phyloP scores from a whole-genome alignment of 2,797 vertebrate species.

The Enteromius argenteus region DNA sequence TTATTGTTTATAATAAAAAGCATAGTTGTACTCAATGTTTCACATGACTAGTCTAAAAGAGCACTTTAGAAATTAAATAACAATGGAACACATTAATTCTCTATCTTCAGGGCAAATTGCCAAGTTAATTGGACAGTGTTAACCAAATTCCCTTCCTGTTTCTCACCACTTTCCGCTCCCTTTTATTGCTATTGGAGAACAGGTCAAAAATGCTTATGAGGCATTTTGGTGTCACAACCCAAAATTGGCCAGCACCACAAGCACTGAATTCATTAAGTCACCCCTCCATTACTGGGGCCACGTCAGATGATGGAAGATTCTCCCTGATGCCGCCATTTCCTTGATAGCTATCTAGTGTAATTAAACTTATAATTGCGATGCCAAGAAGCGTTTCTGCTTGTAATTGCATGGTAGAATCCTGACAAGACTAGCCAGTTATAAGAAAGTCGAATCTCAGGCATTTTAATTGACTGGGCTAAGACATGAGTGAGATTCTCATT shows the following conservation, averaged over 20 bases:
- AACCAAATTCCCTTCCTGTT: constrained; percentile 42
- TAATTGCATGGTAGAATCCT: constrained; percentile 64
- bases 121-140: constrained; percentile 48
- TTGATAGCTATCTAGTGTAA: constrained; percentile 74
- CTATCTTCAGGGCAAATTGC: constrained; percentile 28
- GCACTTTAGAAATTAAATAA: constrained; percentile 48
- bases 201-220: constrained; percentile 68
- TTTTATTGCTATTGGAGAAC: constrained; percentile 57
- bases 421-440: constrained; percentile 54
- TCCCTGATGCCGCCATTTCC: constrained; percentile 66
- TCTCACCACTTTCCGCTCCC: constrained; percentile 29
- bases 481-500: constrained; percentile 19
- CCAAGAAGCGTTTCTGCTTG: constrained; percentile 62
- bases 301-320: constrained; percentile 66
- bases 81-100: constrained; percentile 16
- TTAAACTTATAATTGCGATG: constrained; percentile 75
- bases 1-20: constrained; percentile 30
- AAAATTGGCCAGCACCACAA: constrained; percentile 68
- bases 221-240: constrained; percentile 63
- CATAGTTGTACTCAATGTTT: constrained; percentile 11
- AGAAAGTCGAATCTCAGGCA: constrained; percentile 57
- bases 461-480: constrained; percentile 56
- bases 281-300: constrained; percentile 63
- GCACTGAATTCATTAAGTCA: constrained; percentile 73
- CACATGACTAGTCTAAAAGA: constrained; percentile 27